Evolutionary conservation across 2,797 vertebrate genomes (phyloP).

Genomic region (Lemur catta): DNA sequence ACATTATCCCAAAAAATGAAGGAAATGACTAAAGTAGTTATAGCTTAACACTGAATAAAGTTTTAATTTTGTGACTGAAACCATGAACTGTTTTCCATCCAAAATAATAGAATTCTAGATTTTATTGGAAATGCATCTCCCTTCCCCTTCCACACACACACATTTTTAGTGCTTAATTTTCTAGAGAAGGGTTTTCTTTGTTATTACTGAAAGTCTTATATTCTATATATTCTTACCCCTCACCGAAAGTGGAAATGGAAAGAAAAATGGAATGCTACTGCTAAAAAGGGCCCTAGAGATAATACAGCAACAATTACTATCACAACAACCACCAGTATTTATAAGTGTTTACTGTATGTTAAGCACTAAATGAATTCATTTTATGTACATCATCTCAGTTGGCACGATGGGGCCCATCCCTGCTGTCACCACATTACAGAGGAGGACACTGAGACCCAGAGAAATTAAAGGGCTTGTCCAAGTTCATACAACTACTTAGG

Average conservation of each 20-base stretch:
- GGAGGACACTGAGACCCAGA: background rate
- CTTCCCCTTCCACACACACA: background rate
- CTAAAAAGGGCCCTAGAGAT: background rate
- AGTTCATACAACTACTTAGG: background rate
- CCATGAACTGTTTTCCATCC: background rate
- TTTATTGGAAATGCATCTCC: background rate
- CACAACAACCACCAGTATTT: background rate
- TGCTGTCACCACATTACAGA: background rate
- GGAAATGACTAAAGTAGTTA: background rate
- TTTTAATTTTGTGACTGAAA: background rate
- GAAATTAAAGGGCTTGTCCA: background rate
- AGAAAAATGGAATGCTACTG: background rate
- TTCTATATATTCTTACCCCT: background rate
- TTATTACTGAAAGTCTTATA: background rate
- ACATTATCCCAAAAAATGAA: background rate
- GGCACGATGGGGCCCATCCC: background rate
- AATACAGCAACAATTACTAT: background rate
- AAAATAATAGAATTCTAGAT: constrained; percentile 16
- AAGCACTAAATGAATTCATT: background rate
- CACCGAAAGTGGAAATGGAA: background rate
- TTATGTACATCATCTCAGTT: background rate
- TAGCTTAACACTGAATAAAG: background rate
- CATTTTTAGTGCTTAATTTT: background rate
- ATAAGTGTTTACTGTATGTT: background rate
- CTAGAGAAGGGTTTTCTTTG: background rate